phyloP scores from a whole-genome alignment of 1,140 invertebrate species.

The Galleria mellonella region DNA sequence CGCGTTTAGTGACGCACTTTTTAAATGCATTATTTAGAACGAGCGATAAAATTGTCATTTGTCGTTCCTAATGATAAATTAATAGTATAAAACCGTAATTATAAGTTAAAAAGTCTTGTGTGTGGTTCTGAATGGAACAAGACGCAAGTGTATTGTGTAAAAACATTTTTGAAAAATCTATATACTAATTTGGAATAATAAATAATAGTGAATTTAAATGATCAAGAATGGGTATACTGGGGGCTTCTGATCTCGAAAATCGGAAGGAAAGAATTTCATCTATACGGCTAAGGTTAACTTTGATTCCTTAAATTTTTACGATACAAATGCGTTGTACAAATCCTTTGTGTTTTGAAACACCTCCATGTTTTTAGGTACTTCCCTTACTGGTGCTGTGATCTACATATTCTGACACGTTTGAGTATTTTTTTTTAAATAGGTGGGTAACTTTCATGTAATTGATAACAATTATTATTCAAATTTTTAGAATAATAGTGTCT shows the following conservation, averaged over 20 bases:
- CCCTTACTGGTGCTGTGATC: no score
- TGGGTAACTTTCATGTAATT: no score
- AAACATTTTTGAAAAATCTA: not conserved
- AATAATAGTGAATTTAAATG: constrained; percentile 6
- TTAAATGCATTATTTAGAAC: constrained; percentile 50
- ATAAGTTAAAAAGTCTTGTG: constrained; percentile 14
- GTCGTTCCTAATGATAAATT: constrained; percentile 50
- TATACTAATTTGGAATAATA: not conserved
- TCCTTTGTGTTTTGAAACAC: no score
- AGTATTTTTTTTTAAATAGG: no score
- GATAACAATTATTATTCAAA: no score
- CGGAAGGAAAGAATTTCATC: constrained; percentile 22
- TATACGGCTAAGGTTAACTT: constrained; percentile 35
- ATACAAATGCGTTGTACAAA: no score
- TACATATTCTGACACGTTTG: no score
- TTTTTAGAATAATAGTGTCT: no score
- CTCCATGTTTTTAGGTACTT: no score
- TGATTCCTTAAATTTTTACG: no score
- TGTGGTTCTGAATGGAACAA: constrained; percentile 1
- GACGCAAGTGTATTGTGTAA: not conserved
- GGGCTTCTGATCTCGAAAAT: constrained; percentile 9
- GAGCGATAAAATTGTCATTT: constrained; percentile 32
- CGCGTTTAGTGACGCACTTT: constrained; percentile 48
- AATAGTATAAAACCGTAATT: constrained; percentile 45
- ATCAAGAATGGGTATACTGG: constrained; percentile 32